phyloP scores from a whole-genome alignment of 1,140 invertebrate genomes.

The Dermatophagoides farinae region DNA sequence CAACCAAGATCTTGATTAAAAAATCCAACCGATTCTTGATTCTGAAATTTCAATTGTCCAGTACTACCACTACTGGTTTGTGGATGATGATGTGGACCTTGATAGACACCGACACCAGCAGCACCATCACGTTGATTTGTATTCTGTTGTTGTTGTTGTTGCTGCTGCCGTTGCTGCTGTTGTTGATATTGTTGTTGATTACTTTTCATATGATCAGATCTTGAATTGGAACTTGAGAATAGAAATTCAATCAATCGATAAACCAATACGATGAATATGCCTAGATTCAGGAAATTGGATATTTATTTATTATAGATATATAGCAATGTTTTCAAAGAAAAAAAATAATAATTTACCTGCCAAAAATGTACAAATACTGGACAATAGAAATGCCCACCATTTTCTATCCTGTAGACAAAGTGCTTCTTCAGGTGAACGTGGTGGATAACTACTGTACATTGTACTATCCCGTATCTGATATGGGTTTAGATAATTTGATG shows the following conservation, averaged over 20 bases:
- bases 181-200: too few species aligned
- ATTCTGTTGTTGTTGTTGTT: background rate
- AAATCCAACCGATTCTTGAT: background rate
- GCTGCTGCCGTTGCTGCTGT: too few species aligned
- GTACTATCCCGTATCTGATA: background rate
- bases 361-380: slow-evolving; percentile 86
- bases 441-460: background rate
- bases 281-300: background rate
- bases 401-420: slow-evolving; percentile 60
- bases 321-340: background rate
- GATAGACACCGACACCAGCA: background rate
- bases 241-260: slow-evolving; percentile 75
- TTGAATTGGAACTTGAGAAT: slow-evolving; percentile 30
- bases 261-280: slow-evolving; percentile 44
- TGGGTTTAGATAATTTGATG: background rate
- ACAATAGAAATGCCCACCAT: slow-evolving; percentile 89
- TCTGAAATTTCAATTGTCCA: background rate
- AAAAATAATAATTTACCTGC: slow-evolving; percentile 25
- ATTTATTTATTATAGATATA: background rate
- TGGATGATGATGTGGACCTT: background rate
- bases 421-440: slow-evolving; percentile 19
- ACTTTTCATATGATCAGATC: too few species aligned
- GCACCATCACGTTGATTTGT: background rate
- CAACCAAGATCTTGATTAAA: slow-evolving; percentile 51
- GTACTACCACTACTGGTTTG: slow-evolving; percentile 26